Evolutionary conservation across 2,888 invertebrate species (phyloP).

Genomic region (Ophioninae sp.): DNA sequence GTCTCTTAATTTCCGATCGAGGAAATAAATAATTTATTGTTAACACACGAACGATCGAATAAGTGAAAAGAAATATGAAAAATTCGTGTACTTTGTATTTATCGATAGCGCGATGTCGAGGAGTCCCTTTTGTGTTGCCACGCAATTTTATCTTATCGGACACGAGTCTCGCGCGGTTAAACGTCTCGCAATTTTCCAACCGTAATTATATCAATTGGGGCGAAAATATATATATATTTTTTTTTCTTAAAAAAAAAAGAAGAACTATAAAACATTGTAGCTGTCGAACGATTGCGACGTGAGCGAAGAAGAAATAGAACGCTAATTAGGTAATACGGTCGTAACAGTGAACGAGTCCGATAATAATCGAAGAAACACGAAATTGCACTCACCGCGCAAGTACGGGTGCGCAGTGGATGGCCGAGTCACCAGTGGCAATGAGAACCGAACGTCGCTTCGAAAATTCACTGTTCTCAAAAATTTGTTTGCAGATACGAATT

Average conservation of each 20-base stretch:
- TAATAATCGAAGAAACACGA: background rate
- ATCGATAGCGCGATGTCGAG: background rate
- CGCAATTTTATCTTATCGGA: background rate
- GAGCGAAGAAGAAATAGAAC: background rate
- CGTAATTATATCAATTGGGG: constrained; percentile 25
- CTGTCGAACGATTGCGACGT: background rate
- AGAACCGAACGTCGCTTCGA: background rate
- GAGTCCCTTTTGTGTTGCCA: background rate
- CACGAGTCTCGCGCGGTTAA: background rate
- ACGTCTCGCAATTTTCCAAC: constrained; percentile 2
- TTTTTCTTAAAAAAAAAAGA: background rate
- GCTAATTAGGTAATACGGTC: background rate
- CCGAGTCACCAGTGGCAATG: background rate
- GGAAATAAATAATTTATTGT: too few relatives aligned
- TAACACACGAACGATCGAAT: background rate
- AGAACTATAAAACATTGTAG: background rate
- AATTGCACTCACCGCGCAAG: background rate
- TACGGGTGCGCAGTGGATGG: background rate
- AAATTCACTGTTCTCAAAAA: background rate
- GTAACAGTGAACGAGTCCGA: background rate
- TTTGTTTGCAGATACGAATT: background rate
- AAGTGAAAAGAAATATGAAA: background rate
- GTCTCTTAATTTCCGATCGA: too few relatives aligned
- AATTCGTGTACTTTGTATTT: background rate
- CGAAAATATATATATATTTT: background rate